Conservation (phyloP, 2,113 vertebrate species). For the Lycocorax pyrrhopterus region DNA sequence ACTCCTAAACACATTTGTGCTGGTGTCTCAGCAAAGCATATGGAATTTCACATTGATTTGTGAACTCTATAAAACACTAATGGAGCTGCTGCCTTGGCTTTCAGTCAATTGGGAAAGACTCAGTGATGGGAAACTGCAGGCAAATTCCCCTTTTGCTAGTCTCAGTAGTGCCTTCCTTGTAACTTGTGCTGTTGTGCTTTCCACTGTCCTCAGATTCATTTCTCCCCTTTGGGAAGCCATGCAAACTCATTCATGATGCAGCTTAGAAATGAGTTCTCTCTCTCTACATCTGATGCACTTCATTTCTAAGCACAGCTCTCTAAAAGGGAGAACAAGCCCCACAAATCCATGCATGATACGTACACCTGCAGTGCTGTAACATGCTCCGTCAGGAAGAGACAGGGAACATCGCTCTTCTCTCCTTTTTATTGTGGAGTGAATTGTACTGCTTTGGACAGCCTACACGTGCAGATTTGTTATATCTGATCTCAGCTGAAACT, state of each 20-base stretch:
- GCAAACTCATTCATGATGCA: background rate
- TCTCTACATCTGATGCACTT: background rate
- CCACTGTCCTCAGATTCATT: background rate
- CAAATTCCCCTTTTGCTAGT: background rate
- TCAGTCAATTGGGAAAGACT: background rate
- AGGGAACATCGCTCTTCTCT: background rate
- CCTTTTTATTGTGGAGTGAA: background rate
- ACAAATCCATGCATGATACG: background rate
- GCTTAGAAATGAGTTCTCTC: background rate
- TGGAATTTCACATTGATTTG: constrained; percentile 50
- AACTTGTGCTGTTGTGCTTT: background rate
- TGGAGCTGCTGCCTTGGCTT: constrained; percentile 16
- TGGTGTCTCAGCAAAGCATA: background rate
- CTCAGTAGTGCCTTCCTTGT: background rate
- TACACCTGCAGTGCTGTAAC: background rate
- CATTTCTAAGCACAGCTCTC: background rate
- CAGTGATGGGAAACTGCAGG: background rate
- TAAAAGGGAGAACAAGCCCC: background rate
- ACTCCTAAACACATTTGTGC: background rate
- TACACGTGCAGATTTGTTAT: background rate
- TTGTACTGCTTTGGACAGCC: background rate
- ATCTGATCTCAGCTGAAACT: background rate
- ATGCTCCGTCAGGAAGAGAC: background rate
- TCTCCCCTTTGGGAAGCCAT: background rate
- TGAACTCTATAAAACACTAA: constrained; percentile 31